A percentile compares a stretch with the other conserved stretches of the same genome.
These are phyloP conservation scores for Drosophila santomea DNA, from an alignment of 1,140 invertebrate genomes.

Conservation along the genomic window DNA sequence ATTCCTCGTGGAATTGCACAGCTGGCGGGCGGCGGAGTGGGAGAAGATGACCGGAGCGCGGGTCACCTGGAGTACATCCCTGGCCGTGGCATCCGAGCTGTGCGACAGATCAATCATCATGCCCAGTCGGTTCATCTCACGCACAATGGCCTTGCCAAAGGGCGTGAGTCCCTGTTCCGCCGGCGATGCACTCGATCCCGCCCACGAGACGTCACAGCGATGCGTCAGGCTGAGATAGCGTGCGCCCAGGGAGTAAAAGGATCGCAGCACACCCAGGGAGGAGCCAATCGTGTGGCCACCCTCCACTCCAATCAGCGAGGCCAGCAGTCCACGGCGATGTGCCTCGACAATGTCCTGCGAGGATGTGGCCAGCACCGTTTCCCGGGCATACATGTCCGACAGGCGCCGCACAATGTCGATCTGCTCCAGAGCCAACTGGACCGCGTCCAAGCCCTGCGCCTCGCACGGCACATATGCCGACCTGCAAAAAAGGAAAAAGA, in stretches of 20 bases:
- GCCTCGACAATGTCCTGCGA: conserved; percentile 90
- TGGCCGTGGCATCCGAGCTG: conserved; percentile 93
- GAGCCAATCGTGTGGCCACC: conserved; percentile 94
- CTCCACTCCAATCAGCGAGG: conserved; percentile 93
- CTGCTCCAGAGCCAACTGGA: conserved; percentile 94
- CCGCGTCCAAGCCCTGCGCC: conserved; percentile 92
- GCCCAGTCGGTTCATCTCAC: conserved; percentile 95
- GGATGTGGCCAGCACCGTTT: conserved; percentile 89
- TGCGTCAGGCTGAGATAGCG: conserved; percentile 93
- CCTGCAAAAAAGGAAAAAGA: conserved; percentile 85
- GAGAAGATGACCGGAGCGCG: conserved; percentile 96
- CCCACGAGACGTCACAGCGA: conserved; percentile 92
- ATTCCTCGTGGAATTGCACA: conserved; percentile 95
- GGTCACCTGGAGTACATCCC: conserved; percentile 92
- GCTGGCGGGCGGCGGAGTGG: conserved; percentile 93
- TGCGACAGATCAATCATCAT: conserved; percentile 97
- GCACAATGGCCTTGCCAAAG: conserved; percentile 92
- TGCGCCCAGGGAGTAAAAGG: conserved; percentile 93
- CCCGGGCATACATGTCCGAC: conserved; percentile 90
- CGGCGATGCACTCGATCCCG: conserved; percentile 83
- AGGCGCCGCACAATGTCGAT: conserved; percentile 95
- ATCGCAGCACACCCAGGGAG: conserved; percentile 92
- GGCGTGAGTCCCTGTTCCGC: conserved; percentile 86
- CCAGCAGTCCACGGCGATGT: conserved; percentile 91
- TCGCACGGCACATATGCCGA: conserved; percentile 94